These are phyloP conservation scores for Chirona hameri DNA, from an alignment of 2,888 invertebrate genomes.

Conservation along the genomic window DNA sequence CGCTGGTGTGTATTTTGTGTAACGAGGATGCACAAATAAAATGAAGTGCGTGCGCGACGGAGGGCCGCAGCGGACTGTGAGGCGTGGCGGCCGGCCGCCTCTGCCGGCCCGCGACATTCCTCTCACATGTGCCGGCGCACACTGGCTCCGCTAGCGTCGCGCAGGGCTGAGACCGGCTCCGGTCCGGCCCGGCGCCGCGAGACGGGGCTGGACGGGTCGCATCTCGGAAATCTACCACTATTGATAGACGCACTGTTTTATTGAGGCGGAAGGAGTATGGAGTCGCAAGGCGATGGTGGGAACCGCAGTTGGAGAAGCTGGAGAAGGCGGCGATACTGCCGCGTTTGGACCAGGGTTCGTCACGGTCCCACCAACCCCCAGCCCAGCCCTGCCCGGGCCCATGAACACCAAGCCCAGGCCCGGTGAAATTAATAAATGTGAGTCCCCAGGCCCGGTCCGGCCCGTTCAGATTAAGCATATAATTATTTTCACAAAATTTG, in stretches of 20 bases:
- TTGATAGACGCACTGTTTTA: neutral
- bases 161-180: neutral
- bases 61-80: neutral
- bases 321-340: no score
- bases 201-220: neutral
- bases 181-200: neutral
- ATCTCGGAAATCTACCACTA: neutral
- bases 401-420: no score
- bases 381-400: no score
- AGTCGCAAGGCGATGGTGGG: no score
- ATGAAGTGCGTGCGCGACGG: neutral
- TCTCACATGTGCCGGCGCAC: neutral
- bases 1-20: slow-evolving; percentile 9
- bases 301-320: no score
- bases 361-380: no score
- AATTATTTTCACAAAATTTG: no score
- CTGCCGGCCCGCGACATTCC: neutral
- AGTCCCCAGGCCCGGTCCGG: no score
- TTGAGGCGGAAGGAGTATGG: no score
- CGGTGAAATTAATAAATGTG: no score
- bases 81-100: neutral
- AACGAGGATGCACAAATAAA: neutral
- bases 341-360: no score
- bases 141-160: neutral
- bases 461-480: no score